Evolutionary conservation across 1,140 invertebrate genomes (phyloP).

Genomic region (Cataglyphis hispanica): DNA sequence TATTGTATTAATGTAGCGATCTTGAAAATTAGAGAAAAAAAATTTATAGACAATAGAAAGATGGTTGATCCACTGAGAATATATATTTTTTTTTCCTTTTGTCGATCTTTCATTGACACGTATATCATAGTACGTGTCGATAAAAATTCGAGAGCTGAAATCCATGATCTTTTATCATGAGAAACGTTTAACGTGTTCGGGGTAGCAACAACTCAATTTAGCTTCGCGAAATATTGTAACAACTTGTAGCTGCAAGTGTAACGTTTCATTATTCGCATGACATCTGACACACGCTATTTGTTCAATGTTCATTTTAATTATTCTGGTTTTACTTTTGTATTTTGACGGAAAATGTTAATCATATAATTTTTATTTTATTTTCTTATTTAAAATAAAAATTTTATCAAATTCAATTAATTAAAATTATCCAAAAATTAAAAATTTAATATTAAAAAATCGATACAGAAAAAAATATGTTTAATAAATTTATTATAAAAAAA

Average conservation of each 20-base stretch:
- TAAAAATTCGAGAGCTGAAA: conserved; percentile 38
- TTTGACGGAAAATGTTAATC: conserved; percentile 11
- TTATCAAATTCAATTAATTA: neutral
- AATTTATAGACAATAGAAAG: conserved; percentile 67
- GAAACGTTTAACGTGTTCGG: conserved; percentile 37
- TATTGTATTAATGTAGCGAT: no score
- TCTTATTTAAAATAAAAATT: neutral
- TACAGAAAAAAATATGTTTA: neutral
- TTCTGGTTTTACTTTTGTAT: neutral
- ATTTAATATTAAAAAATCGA: no score
- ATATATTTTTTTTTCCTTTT: conserved; percentile 64
- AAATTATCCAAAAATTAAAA: neutral
- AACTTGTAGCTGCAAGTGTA: conserved; percentile 17
- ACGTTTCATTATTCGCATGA: conserved; percentile 22
- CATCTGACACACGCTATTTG: conserved; percentile 2
- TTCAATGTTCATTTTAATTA: neutral
- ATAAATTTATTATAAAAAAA: neutral
- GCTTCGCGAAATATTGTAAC: conserved; percentile 46
- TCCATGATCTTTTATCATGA: conserved; percentile 24
- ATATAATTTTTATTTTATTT: neutral
- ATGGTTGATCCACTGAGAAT: conserved; percentile 69
- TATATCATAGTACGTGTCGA: conserved; percentile 44
- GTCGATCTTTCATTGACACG: conserved; percentile 42
- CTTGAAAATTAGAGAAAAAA: conserved; percentile 69
- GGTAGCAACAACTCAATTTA: conserved; percentile 42